Conservation (phyloP, 1,140 invertebrate species). For the Phymorhynchus buccinoides region DNA sequence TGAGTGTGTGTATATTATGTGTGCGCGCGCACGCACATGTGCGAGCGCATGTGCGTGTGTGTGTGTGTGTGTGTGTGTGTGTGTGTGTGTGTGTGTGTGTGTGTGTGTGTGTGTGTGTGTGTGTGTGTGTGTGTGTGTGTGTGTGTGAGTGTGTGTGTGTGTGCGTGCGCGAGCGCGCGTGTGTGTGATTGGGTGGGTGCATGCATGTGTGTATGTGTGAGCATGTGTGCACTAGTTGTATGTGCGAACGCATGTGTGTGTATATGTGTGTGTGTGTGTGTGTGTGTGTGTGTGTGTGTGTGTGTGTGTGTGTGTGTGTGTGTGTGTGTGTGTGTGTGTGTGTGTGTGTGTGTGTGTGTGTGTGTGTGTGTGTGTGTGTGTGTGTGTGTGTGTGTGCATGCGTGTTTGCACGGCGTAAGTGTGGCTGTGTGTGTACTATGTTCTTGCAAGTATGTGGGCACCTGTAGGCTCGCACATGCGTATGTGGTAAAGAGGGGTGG, state of each 20-base stretch:
- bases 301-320: not conserved
- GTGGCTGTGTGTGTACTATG: not conserved
- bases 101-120: not conserved
- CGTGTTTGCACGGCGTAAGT: not conserved
- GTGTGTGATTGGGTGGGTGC: too few species aligned
- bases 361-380: not conserved
- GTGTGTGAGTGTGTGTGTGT: slow-evolving; percentile 15
- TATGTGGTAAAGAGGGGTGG: too few species aligned
- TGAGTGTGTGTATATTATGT: not conserved
- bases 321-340: slow-evolving; percentile 12
- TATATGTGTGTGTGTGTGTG: not conserved
- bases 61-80: not conserved
- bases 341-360: not conserved
- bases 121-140: slow-evolving; percentile 1
- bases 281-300: not conserved
- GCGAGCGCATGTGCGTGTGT: slow-evolving; percentile 7
- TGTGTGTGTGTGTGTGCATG: slow-evolving; percentile 18
- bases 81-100: not conserved
- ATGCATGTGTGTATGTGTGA: not conserved
- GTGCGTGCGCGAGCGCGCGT: not conserved
- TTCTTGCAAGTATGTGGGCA: not conserved
- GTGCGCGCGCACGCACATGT: not conserved
- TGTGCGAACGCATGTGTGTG: not conserved
- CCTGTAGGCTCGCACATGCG: too few species aligned
- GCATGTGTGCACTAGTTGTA: too few species aligned